Conservation (phyloP, 1,140 invertebrate genomes). For the Drepana arcuata region DNA sequence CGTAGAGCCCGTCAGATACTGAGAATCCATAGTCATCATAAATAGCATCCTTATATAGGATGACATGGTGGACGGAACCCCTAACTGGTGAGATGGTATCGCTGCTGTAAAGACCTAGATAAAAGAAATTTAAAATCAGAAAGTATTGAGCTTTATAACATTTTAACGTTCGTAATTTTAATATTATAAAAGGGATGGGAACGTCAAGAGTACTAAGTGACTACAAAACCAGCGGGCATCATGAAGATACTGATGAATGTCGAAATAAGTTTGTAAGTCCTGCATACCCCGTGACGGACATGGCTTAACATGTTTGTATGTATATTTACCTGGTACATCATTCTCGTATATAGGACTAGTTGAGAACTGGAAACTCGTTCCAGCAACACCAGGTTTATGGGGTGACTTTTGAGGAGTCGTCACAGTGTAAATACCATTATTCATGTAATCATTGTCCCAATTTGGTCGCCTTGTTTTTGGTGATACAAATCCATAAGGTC, state of each 20-base stretch:
- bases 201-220: no score
- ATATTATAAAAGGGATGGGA: no score
- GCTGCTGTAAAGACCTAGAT: slow-evolving; percentile 58
- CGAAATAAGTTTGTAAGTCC: no score
- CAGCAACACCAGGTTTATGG: slow-evolving; percentile 38
- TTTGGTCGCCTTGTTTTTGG: slow-evolving; percentile 46
- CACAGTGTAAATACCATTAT: slow-evolving; percentile 56
- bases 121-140: no score
- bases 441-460: slow-evolving; percentile 55
- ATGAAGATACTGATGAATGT: no score
- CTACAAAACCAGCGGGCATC: no score
- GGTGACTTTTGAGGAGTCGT: slow-evolving; percentile 54
- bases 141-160: no score
- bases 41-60: slow-evolving; percentile 88
- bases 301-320: no score
- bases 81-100: slow-evolving; percentile 49
- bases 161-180: no score
- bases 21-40: slow-evolving; percentile 97
- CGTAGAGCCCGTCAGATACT: slow-evolving; percentile 95
- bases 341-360: slow-evolving; percentile 64
- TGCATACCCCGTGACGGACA: no score
- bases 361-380: slow-evolving; percentile 59
- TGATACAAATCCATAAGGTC: slow-evolving; percentile 47
- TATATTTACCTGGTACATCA: slow-evolving; percentile 45
- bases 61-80: slow-evolving; percentile 78